phyloP scores from a whole-genome alignment of 2,888 invertebrate genomes.

The Empis stercorea region DNA sequence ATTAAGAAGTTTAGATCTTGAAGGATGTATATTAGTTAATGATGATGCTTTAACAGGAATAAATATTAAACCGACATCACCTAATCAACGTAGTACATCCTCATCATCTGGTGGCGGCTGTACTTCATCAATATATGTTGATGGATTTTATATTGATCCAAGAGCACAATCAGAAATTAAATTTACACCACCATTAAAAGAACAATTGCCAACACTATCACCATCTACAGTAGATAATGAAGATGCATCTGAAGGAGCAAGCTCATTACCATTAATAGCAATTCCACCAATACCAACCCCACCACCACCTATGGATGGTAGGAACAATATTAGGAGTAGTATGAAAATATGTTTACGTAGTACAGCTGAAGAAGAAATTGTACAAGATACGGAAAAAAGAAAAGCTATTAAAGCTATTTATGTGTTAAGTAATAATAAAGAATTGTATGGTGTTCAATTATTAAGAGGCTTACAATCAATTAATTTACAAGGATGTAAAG shows the following conservation, averaged over 20 bases:
- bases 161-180: slow-evolving; percentile 16
- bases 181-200: too few relatives aligned
- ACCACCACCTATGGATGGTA: not conserved
- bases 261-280: not conserved
- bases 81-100: slow-evolving; percentile 14
- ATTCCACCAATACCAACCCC: too few relatives aligned
- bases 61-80: not conserved
- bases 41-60: slow-evolving; percentile 60
- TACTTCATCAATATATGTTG: too few relatives aligned
- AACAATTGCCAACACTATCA: too few relatives aligned
- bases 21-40: slow-evolving; percentile 46
- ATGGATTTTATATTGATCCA: too few relatives aligned
- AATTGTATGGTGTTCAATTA: slow-evolving; percentile 38
- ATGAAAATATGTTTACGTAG: slow-evolving; percentile 46
- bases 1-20: slow-evolving; percentile 47
- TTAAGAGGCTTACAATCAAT: slow-evolving; percentile 44
- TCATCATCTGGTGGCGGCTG: too few relatives aligned
- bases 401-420: slow-evolving; percentile 48
- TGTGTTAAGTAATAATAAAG: slow-evolving; percentile 33
- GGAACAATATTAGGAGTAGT: not conserved
- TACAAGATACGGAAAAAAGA: slow-evolving; percentile 51
- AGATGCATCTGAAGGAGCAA: slow-evolving; percentile 15
- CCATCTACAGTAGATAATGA: slow-evolving; percentile 2
- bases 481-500: slow-evolving; percentile 54
- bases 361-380: slow-evolving; percentile 55